Conservation (phyloP, 37 sponge, comb jelly and placozoan species). For the Ephydatia muelleri region DNA sequence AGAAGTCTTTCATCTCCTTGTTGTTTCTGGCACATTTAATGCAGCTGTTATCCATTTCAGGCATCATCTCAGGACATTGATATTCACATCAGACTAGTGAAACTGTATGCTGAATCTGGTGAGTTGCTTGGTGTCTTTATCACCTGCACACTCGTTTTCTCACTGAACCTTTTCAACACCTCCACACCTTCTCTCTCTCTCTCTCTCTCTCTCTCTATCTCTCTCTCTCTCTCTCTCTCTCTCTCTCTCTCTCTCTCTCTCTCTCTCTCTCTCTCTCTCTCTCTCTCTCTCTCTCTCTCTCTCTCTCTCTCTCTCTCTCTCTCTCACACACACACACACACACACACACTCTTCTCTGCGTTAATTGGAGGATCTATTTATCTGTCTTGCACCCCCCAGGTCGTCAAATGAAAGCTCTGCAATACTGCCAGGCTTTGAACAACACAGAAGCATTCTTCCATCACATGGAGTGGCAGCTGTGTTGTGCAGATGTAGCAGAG, state of each 20-base stretch:
- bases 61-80: slow-evolving; percentile 19
- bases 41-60: background rate
- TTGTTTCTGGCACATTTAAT: too few species aligned
- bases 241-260: too few species aligned
- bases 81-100: slow-evolving; percentile 36
- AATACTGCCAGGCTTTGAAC: slow-evolving; percentile 32
- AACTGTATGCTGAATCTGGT: slow-evolving; percentile 11
- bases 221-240: too few species aligned
- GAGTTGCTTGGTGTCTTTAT: background rate
- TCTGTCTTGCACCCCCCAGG: too few species aligned
- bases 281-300: too few species aligned
- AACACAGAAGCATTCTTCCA: slow-evolving; percentile 5
- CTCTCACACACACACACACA: background rate
- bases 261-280: too few species aligned
- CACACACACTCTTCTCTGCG: too few species aligned
- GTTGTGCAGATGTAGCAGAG: slow-evolving; percentile 33
- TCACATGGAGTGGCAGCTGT: slow-evolving; percentile 34
- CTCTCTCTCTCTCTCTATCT: too few species aligned
- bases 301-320: too few species aligned
- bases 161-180: too few species aligned
- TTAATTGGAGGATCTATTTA: too few species aligned
- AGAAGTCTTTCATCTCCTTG: slow-evolving; percentile 3
- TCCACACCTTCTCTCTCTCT: too few species aligned
- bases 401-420: slow-evolving; percentile 32
- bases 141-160: background rate